Conservation (phyloP, 2,113 vertebrate species). For the Podilymbus podiceps region DNA sequence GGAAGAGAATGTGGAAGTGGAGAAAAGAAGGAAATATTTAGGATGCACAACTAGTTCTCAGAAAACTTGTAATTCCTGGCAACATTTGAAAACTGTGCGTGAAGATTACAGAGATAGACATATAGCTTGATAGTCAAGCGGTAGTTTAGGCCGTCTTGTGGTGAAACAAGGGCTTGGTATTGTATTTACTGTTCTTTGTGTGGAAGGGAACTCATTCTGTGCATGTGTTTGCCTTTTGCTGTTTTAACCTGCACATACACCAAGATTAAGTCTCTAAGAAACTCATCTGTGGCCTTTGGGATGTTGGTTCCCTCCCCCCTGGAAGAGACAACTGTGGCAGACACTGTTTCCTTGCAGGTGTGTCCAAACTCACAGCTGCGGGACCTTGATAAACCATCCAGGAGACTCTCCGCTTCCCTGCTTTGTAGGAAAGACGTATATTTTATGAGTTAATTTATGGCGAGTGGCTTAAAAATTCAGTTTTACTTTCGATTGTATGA, state of each 20-base stretch:
- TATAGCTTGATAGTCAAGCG: neutral
- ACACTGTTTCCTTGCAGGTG: neutral
- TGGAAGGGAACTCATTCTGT: neutral
- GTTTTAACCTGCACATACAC: neutral
- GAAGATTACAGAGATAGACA: neutral
- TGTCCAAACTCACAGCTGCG: neutral
- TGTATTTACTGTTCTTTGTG: fast-evolving
- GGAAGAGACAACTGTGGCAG: neutral
- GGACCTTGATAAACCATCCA: neutral
- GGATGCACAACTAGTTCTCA: neutral
- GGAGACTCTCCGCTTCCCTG: neutral
- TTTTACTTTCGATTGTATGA: neutral
- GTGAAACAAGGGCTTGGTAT: neutral
- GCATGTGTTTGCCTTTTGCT: neutral
- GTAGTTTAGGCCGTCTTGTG: neutral
- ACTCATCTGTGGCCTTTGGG: neutral
- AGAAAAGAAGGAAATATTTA: neutral
- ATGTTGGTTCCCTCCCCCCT: neutral
- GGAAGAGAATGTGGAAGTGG: neutral
- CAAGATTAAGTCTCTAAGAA: neutral
- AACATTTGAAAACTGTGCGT: neutral
- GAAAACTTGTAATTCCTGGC: neutral
- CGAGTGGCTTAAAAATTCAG: neutral
- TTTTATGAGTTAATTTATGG: neutral
- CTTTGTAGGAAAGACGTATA: neutral